Evolutionary conservation across 2,888 invertebrate species (phyloP).

Genomic region (Psylliodes chrysocephalus): DNA sequence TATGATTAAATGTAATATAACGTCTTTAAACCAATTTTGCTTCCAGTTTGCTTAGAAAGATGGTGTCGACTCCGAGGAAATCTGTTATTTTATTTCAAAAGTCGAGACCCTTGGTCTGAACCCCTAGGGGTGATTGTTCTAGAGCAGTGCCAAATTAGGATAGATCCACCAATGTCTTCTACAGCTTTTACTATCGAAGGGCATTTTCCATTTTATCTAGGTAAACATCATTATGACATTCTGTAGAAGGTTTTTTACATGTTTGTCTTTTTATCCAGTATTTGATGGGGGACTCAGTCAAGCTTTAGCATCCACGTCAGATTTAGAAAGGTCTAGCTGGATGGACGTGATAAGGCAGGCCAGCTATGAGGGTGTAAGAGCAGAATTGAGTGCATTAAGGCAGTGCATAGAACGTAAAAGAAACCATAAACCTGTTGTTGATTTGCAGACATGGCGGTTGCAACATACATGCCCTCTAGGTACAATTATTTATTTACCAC

Average conservation of each 20-base stretch:
- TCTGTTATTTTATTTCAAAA: conserved; percentile 92
- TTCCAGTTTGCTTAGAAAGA: conserved; percentile 78
- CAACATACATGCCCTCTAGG: conserved; percentile 78
- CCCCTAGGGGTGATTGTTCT: conserved; percentile 89
- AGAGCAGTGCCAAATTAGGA: conserved; percentile 84
- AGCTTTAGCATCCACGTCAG: conserved; percentile 82
- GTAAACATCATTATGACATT: conserved; percentile 68
- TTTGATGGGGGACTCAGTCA: conserved; percentile 86
- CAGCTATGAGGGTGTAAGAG: conserved; percentile 83
- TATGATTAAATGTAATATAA: neutral
- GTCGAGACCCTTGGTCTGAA: conserved; percentile 87
- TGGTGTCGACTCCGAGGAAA: conserved; percentile 95
- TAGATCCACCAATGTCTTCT: conserved; percentile 70
- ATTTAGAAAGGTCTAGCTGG: conserved; percentile 87
- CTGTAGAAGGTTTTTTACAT: too few species aligned
- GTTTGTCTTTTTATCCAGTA: conserved; percentile 69
- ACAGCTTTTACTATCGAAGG: conserved; percentile 74
- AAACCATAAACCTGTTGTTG: conserved; percentile 73
- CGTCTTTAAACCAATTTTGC: neutral
- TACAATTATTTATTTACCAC: conserved; percentile 58
- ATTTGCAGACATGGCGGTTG: conserved; percentile 76
- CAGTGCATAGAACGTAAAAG: conserved; percentile 70
- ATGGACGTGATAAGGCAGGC: conserved; percentile 84
- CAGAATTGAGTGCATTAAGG: conserved; percentile 75
- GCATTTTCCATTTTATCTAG: conserved; percentile 83